Evolutionary conservation across 2,113 vertebrate genomes (phyloP), one percentile per base, ranked within the genome.

Genomic region (Dissostichus mawsoni): DNA sequence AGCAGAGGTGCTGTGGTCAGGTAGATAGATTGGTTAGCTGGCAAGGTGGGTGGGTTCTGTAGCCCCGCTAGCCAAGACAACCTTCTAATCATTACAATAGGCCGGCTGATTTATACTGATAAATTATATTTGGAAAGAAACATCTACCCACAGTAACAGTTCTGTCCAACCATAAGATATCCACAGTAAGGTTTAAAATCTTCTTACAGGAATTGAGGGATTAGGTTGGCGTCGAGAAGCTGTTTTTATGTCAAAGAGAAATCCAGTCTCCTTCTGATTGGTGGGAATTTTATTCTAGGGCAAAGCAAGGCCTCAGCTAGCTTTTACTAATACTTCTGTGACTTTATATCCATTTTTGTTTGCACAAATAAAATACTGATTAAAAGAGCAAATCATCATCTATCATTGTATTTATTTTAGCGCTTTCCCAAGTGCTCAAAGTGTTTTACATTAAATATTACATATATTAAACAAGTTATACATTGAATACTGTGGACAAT

Each of bases 11-110:
- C 87, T 92, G 91, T 83, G 92, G 88, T 92, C 90, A 90, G 84
- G 81, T 92, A 89, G 87, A 91, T 84, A 89, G 84, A 92, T 92
- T 88, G 80, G 79, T 76, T 81, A 67, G 84, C 81, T 92, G 83
- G 90, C 87, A 76, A 87, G 91, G 75, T 90, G 86, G 91, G 89
- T 89, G 86, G 84, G 80, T 86, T 78, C 67, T 71, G 64, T 44
- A 73, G 78, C 74, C 72, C 74, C 74, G 33, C 52, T 41, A 71
- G 90, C 87, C 88, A 93, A 89, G 58, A 84, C 72, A 88, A 90
- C 86, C 78, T 78, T 88, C 81, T 88, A 91, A 93, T 92, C 88
- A 90, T 77, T 82, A 53, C 55, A 77, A 80, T 80, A 79, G 74
- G 64, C 53, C 25, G 33, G 33, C 84, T 86, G 86, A 89, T 87